Percentiles rank a stretch among this genome's conserved stretches.
phyloP scores from a whole-genome alignment of 2,113 vertebrate genomes.

The Bubo bubo region DNA sequence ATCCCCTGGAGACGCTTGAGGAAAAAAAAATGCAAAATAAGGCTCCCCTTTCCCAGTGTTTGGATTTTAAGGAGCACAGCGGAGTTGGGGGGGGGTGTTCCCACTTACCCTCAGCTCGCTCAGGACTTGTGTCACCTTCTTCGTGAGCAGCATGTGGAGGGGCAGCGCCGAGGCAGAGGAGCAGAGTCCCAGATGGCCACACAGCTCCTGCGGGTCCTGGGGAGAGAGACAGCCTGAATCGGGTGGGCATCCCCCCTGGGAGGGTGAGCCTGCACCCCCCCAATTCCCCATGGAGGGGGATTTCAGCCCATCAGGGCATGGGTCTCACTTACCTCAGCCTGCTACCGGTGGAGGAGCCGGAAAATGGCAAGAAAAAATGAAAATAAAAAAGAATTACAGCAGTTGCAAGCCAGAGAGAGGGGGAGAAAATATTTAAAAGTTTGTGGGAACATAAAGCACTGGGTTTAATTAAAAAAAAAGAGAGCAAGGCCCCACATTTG shows the following conservation, averaged over 20 bases:
- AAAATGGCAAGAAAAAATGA: neutral
- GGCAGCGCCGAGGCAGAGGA: slow-evolving; percentile 51
- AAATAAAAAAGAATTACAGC: slow-evolving; percentile 23
- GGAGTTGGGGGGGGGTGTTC: accelerated
- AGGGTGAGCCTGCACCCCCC: neutral
- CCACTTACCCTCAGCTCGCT: slow-evolving; percentile 7
- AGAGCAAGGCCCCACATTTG: neutral
- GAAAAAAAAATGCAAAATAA: neutral
- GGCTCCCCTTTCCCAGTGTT: accelerated
- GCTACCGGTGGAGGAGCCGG: neutral
- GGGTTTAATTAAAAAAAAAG: neutral
- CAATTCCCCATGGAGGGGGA: accelerated
- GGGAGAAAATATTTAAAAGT: neutral
- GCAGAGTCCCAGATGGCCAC: slow-evolving; percentile 81
- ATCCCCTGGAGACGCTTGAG: neutral
- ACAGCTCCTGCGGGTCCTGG: slow-evolving; percentile 83
- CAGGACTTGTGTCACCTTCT: slow-evolving; percentile 56
- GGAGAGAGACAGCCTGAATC: neutral
- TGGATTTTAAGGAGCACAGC: neutral
- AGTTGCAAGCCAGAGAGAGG: neutral
- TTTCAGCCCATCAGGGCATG: accelerated
- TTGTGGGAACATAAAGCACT: neutral
- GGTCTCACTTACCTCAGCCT: slow-evolving; percentile 68
- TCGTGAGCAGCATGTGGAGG: slow-evolving; percentile 73
- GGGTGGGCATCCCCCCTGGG: accelerated